These are phyloP conservation scores for Epistrophe eligans DNA, from an alignment of 2,888 invertebrate species.

Conservation along the genomic window DNA sequence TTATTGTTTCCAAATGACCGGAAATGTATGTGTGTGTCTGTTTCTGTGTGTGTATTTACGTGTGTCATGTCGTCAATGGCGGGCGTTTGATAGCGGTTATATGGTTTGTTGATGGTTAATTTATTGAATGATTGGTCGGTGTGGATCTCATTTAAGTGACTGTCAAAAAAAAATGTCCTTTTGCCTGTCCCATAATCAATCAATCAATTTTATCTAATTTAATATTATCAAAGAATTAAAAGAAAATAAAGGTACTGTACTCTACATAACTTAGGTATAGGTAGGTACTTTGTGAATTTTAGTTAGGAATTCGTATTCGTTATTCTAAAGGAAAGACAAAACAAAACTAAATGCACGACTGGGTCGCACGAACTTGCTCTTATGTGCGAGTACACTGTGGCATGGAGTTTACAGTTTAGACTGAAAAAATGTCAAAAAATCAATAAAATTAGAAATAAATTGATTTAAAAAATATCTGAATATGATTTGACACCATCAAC, in stretches of 20 bases:
- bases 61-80: background rate
- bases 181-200: background rate
- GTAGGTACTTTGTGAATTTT: background rate
- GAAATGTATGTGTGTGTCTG: background rate
- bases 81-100: conserved; percentile 28
- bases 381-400: too few species aligned
- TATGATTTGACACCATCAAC: too few species aligned
- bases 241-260: too few species aligned
- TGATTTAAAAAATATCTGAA: too few species aligned
- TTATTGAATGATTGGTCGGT: conserved; percentile 52
- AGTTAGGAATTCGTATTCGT: background rate
- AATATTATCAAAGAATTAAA: conserved; percentile 37
- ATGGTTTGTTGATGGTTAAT: conserved; percentile 70
- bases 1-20: conserved; percentile 33
- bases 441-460: too few species aligned
- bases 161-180: conserved; percentile 7
- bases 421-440: too few species aligned
- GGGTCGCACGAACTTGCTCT: too few species aligned
- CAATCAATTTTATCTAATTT: conserved; percentile 39
- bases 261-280: too few species aligned
- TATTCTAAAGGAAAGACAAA: background rate
- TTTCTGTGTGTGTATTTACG: too few species aligned
- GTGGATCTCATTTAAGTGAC: background rate
- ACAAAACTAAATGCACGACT: too few species aligned
- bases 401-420: too few species aligned